Conservation (phyloP, 2,888 invertebrate genomes). For the Serrognathus titanus region DNA sequence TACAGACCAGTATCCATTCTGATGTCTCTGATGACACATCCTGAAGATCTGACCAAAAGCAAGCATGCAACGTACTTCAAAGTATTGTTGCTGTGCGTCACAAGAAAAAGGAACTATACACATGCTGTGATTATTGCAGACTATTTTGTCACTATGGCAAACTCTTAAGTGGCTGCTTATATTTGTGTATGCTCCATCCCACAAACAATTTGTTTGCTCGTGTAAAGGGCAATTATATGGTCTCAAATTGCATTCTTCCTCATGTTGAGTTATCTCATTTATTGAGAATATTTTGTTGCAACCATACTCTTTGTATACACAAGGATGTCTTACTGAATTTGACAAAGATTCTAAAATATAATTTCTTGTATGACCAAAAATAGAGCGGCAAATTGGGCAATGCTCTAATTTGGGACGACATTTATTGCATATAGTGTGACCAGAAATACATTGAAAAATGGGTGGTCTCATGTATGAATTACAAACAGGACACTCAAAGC, state of each 20-base stretch:
- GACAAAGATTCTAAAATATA: conserved; percentile 40
- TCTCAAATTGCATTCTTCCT: conserved; percentile 33
- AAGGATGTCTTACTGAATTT: conserved; percentile 35
- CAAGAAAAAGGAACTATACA: conserved; percentile 18
- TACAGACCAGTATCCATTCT: conserved; percentile 36
- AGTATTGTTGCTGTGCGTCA: conserved; percentile 18
- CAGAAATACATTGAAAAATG: conserved; percentile 40
- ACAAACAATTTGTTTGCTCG: conserved; percentile 24
- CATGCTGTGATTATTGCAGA: conserved; percentile 15
- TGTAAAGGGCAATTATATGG: conserved; percentile 36
- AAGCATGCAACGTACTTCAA: conserved; percentile 30
- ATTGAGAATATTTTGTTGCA: conserved; percentile 32
- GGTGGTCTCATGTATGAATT: conserved; percentile 41
- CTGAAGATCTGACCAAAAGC: conserved; percentile 34
- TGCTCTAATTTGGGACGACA: conserved; percentile 37
- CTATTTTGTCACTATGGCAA: conserved; percentile 19
- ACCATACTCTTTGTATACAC: conserved; percentile 36
- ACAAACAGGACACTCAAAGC: conserved; percentile 42
- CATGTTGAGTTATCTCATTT: conserved; percentile 32
- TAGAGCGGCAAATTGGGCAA: conserved; percentile 39
- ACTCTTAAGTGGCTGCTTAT: conserved; percentile 20
- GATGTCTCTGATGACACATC: conserved; percentile 33
- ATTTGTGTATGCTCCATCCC: conserved; percentile 20
- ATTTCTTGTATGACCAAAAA: conserved; percentile 39
- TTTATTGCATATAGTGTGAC: conserved; percentile 40